Evolutionary conservation across 2,888 invertebrate species (phyloP).

Genomic region (Lottia gigantea): DNA sequence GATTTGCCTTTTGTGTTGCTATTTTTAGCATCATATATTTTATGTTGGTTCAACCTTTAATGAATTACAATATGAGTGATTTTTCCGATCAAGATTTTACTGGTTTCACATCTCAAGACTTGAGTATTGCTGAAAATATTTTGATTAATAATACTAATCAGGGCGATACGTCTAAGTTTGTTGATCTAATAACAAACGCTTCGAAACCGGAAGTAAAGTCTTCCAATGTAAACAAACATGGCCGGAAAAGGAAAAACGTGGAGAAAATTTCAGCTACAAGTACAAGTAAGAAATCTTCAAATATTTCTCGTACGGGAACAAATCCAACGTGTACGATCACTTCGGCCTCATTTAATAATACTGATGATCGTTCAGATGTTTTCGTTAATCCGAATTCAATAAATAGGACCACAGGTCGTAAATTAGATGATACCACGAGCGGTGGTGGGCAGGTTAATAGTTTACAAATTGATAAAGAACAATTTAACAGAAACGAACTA

Average conservation of each 20-base stretch:
- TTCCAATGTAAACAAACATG: neutral
- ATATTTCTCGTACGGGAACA: neutral
- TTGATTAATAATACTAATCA: neutral
- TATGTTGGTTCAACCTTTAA: too few relatives aligned
- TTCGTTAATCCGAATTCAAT: too few relatives aligned
- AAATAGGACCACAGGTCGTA: too few relatives aligned
- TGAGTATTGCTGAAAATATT: neutral
- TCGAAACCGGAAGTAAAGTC: neutral
- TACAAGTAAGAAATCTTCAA: conserved; percentile 5
- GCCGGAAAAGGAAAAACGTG: neutral
- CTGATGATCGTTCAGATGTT: too few relatives aligned
- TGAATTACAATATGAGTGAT: conserved; percentile 4
- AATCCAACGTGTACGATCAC: too few relatives aligned
- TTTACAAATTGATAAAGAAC: too few relatives aligned
- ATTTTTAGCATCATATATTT: conserved; percentile 2
- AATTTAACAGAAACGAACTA: neutral
- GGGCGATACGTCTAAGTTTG: too few relatives aligned
- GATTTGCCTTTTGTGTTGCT: neutral
- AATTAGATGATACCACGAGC: too few relatives aligned
- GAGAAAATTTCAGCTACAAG: neutral
- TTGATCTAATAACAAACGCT: too few relatives aligned
- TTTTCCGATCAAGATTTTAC: neutral
- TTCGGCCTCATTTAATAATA: too few relatives aligned
- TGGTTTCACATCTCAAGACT: neutral
- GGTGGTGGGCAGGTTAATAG: too few relatives aligned